A percentile compares a stretch with the other conserved stretches of the same genome.
Evolutionary conservation across 1,140 invertebrate species (phyloP).

Genomic region (Melipona quadrifasciata): DNA sequence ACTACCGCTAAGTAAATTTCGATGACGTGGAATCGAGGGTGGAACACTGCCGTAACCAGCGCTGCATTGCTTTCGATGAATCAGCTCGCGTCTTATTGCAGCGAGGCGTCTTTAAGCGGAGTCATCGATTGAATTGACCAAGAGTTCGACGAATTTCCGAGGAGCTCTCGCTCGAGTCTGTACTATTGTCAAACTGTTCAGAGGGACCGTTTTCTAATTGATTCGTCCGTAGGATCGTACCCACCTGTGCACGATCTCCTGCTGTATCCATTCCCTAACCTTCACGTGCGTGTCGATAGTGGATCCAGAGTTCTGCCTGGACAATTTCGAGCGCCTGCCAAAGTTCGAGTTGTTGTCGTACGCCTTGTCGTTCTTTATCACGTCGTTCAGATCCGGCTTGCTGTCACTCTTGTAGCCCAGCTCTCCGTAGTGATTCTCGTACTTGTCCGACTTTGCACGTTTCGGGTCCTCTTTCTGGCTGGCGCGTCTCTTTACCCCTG

Average conservation of each 20-base stretch:
- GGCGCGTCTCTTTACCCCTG: slow-evolving; percentile 79
- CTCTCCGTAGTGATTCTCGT: slow-evolving; percentile 65
- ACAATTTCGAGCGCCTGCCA: slow-evolving; percentile 85
- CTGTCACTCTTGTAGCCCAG: slow-evolving; percentile 77
- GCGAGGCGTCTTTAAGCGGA: slow-evolving; percentile 36
- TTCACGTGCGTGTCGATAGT: slow-evolving; percentile 92
- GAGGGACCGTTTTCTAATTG: neutral
- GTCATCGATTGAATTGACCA: slow-evolving; percentile 47
- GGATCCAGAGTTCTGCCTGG: slow-evolving; percentile 88
- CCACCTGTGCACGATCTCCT: slow-evolving; percentile 86
- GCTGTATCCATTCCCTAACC: slow-evolving; percentile 92
- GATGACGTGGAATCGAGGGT: too few relatives aligned
- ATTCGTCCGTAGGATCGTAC: neutral
- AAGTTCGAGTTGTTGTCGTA: slow-evolving; percentile 86
- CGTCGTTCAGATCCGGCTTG: slow-evolving; percentile 78
- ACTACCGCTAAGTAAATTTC: neutral
- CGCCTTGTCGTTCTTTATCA: slow-evolving; percentile 81
- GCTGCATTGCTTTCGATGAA: slow-evolving; percentile 36
- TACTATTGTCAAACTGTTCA: slow-evolving; percentile 13
- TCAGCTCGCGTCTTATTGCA: slow-evolving; percentile 33
- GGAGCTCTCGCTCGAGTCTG: slow-evolving; percentile 8
- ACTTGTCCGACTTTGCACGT: slow-evolving; percentile 67
- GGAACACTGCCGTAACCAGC: neutral
- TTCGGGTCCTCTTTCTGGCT: slow-evolving; percentile 67
- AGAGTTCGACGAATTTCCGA: slow-evolving; percentile 39